A percentile compares a stretch with the other conserved stretches of the same genome.
phyloP scores from a whole-genome alignment of 2,797 vertebrate species.

The Chelmon rostratus region DNA sequence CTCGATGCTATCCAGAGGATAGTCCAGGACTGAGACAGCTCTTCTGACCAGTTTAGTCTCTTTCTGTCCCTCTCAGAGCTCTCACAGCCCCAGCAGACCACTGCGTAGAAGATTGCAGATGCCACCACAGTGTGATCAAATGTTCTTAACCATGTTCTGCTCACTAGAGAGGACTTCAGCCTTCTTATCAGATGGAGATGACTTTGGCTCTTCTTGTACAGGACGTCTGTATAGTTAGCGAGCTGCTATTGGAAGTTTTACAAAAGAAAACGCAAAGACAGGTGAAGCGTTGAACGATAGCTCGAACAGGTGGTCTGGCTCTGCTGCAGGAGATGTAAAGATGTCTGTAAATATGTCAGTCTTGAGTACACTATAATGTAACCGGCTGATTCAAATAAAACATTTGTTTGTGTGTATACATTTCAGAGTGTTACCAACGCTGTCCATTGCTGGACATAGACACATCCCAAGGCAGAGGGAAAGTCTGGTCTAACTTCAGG shows the following conservation, averaged over 20 bases:
- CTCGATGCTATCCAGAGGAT: too few species aligned
- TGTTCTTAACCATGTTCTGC: too few species aligned
- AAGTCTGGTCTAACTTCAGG: constrained; percentile 90
- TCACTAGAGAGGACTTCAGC: too few species aligned
- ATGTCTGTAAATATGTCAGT: not conserved
- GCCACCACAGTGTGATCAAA: too few species aligned
- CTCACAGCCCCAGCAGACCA: too few species aligned
- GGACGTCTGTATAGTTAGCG: too few species aligned
- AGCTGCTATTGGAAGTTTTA: not conserved
- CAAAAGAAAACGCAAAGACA: not conserved
- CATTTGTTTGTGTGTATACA: not conserved
- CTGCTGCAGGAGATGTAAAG: not conserved
- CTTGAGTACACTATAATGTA: not conserved
- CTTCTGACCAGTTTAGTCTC: too few species aligned
- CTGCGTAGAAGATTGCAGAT: too few species aligned
- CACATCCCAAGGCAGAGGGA: constrained; percentile 85
- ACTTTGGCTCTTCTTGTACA: too few species aligned
- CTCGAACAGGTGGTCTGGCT: not conserved
- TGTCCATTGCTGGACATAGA: constrained; percentile 91
- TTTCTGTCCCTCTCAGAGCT: too few species aligned
- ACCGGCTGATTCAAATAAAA: not conserved
- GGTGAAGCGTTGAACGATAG: not conserved
- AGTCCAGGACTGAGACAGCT: too few species aligned
- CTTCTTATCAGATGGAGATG: too few species aligned
- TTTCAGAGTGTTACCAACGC: constrained; percentile 89